phyloP scores from a whole-genome alignment of 2,113 vertebrate genomes.

The Toxostoma redivivum region DNA sequence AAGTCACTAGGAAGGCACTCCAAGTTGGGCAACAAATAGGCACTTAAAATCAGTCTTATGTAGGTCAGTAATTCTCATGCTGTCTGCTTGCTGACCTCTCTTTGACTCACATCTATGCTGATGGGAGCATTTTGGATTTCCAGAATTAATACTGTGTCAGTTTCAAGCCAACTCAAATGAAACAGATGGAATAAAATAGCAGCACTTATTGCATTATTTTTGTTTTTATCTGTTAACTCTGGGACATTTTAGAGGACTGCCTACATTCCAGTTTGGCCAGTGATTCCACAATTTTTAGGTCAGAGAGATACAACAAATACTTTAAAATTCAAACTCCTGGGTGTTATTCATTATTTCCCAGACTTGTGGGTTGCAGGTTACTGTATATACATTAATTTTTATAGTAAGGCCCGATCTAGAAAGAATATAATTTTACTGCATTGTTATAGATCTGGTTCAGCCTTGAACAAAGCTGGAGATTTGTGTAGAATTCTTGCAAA shows the following conservation, averaged over 20 bases:
- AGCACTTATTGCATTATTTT: neutral
- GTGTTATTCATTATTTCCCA: neutral
- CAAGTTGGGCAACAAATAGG: neutral
- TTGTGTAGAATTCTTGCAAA: neutral
- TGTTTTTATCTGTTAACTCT: neutral
- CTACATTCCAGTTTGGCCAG: neutral
- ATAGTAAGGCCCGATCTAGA: neutral
- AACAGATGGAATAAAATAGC: neutral
- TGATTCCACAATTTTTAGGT: neutral
- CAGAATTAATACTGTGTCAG: neutral
- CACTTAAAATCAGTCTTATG: neutral
- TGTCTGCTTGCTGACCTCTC: neutral
- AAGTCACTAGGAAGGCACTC: neutral
- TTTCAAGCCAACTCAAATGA: neutral
- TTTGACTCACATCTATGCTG: neutral
- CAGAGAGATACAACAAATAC: neutral
- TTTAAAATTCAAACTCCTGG: neutral
- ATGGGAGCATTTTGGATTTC: neutral
- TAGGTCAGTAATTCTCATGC: neutral
- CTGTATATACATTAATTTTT: neutral
- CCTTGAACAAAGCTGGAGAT: neutral
- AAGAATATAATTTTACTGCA: neutral
- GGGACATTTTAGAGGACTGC: neutral
- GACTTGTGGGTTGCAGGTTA: neutral
- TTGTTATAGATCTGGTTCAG: neutral